Percentiles rank a stretch among this genome's conserved stretches.
Conservation (phyloP, 2,888 invertebrate species). For the Acleris holmiana region DNA sequence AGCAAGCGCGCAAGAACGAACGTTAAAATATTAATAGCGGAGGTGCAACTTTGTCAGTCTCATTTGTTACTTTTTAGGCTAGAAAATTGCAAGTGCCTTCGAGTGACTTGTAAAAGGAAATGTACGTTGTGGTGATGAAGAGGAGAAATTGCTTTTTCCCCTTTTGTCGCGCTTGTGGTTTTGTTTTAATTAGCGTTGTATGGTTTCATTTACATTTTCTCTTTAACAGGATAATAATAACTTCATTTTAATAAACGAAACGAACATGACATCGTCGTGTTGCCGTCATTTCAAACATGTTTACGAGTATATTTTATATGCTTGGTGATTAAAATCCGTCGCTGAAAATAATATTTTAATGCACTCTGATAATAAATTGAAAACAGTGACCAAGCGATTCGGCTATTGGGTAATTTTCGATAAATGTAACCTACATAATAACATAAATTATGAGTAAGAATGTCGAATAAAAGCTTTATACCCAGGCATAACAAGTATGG, state of each 20-base stretch:
- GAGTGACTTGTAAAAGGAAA: conserved; percentile 52
- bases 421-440: too few relatives aligned
- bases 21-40: conserved; percentile 1
- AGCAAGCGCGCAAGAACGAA: background rate
- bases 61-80: conserved; percentile 56
- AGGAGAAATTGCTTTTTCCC: conserved; percentile 42
- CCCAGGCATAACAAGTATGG: too few relatives aligned
- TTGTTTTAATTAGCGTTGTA: conserved; percentile 24
- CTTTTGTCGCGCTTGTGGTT: conserved; percentile 18
- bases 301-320: too few relatives aligned
- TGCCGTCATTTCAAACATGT: too few relatives aligned
- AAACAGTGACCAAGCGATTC: too few relatives aligned
- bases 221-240: background rate
- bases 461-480: too few relatives aligned
- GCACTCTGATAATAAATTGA: too few relatives aligned
- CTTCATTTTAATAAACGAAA: background rate
- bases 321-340: too few relatives aligned
- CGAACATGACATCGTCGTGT: background rate
- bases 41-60: conserved; percentile 51
- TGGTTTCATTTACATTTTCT: background rate
- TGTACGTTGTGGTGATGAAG: conserved; percentile 52
- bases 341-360: too few relatives aligned
- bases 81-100: conserved; percentile 59
- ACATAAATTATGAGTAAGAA: too few relatives aligned
- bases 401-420: too few relatives aligned